Percentiles rank a stretch among this genome's conserved stretches.
Evolutionary conservation across 2,797 vertebrate genomes (phyloP).

Genomic region (Pipistrellus pipistrellus): DNA sequence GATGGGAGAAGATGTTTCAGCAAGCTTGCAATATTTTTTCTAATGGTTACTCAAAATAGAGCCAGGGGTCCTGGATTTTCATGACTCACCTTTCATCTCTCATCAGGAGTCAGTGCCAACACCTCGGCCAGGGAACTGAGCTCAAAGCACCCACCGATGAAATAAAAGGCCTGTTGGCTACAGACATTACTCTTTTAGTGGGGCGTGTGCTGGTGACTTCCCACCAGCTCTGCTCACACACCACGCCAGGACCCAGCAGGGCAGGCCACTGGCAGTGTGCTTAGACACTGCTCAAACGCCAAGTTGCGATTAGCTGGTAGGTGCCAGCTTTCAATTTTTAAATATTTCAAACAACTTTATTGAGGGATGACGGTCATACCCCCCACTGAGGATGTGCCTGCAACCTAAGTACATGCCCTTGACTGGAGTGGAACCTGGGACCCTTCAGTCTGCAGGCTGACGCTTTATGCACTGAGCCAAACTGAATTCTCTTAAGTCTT

Average conservation of each 20-base stretch:
- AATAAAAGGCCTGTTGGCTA: not conserved
- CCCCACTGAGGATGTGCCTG: too few relatives aligned
- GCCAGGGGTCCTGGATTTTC: not conserved
- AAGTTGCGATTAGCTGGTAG: not conserved
- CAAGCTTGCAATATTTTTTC: not conserved
- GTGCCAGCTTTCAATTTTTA: not conserved
- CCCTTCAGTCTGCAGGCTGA: too few relatives aligned
- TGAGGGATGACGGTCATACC: too few relatives aligned
- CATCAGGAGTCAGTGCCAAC: not conserved
- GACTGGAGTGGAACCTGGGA: too few relatives aligned
- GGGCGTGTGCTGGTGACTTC: too few relatives aligned
- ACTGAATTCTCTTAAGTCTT: too few relatives aligned
- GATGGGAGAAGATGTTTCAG: not conserved
- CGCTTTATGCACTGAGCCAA: too few relatives aligned
- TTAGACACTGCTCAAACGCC: not conserved
- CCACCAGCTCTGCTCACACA: not conserved
- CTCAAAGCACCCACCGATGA: not conserved
- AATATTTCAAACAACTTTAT: not conserved
- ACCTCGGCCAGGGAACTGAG: not conserved
- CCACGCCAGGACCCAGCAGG: not conserved
- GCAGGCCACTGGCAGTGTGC: fast-evolving
- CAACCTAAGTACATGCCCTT: too few relatives aligned
- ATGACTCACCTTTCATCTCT: conserved; percentile 25
- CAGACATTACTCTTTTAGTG: not conserved
- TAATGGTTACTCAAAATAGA: conserved; percentile 3